phyloP scores from a whole-genome alignment of 2,797 vertebrate genomes.

The Bradypodion ventrale region DNA sequence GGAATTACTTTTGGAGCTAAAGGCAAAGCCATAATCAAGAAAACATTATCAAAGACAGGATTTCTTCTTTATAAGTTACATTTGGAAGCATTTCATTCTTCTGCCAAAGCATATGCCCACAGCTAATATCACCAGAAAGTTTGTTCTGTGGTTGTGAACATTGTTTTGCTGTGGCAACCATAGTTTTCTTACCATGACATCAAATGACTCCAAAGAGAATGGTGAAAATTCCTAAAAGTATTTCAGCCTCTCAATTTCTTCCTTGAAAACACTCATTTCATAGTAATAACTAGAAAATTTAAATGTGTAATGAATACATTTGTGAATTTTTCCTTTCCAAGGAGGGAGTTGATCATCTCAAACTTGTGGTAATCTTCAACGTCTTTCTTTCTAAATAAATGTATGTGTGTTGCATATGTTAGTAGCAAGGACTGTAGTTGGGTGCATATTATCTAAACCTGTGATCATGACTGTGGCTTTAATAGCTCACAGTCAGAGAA shows the following conservation, averaged over 20 bases:
- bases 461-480: background rate
- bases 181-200: conserved; percentile 28
- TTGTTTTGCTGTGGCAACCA: conserved; percentile 35
- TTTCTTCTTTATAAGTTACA: conserved; percentile 29
- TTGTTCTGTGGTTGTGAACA: conserved; percentile 28
- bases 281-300: background rate
- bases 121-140: conserved; percentile 40
- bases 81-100: conserved; percentile 26
- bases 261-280: conserved; percentile 8
- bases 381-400: background rate
- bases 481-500: background rate
- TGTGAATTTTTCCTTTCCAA: background rate
- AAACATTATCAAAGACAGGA: conserved; percentile 8
- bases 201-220: conserved; percentile 23
- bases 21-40: conserved; percentile 20
- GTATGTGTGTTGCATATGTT: background rate
- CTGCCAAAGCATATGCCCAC: conserved; percentile 22
- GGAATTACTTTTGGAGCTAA: conserved; percentile 38
- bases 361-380: background rate
- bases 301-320: conserved; percentile 2
- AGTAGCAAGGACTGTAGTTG: background rate
- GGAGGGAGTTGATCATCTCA: background rate
- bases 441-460: background rate
- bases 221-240: conserved; percentile 32
- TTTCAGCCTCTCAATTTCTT: conserved; percentile 24